Base-by-base conservation (phyloP, 2,113 vertebrate genomes). In the Leptobrachium ailaonicum region DNA sequence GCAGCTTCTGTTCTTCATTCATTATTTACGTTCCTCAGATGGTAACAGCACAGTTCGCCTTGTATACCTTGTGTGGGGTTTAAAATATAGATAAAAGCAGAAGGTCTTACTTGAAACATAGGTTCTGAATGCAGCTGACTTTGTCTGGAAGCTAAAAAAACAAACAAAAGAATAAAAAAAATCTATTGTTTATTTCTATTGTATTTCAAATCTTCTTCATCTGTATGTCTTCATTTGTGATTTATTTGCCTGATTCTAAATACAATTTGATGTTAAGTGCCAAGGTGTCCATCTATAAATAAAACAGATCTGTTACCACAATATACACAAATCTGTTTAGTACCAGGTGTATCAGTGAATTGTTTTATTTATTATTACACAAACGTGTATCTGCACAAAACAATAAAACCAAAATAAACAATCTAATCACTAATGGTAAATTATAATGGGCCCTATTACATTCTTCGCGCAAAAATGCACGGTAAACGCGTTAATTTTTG, bases 81-180 rank as follows among this genome's bases (percentile, higher is more conserved):
- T 97, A 95, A 97, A 97, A 97, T 96, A 97, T 97, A 97, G 95
- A 96, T 96, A 96, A 96, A 97, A 97, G 95, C 94, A 91, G 92
- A 95, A 95, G 94, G 94, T 94, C 84, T 84, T 89, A 93, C 92
- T 96, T 95, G 94, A 96, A 96, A 96, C 93, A 92, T 83, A 47
- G 82, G 86, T 85, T 84, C 85, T 90, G 87, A 86, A 60, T 89
- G 85, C 84, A 89, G 85, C 87, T 87, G 84, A 89, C 88, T 88
- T 88, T 91, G 87, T 89, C 88, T 88, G 87, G 83, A 56, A 90
- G 87, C 87, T 88, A 87, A 88, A 88, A 87, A 89, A 86, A 64
- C 1, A 9, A 64, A 50, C 47, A 50, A 50, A 50, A 50, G 47
- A 50, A 50, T 5, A 50, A 50, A 50, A 50, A 50, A 50, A 50